These are phyloP conservation scores for Hoplias malabaricus DNA, from an alignment of 2,113 vertebrate species.

Conservation along the genomic window DNA sequence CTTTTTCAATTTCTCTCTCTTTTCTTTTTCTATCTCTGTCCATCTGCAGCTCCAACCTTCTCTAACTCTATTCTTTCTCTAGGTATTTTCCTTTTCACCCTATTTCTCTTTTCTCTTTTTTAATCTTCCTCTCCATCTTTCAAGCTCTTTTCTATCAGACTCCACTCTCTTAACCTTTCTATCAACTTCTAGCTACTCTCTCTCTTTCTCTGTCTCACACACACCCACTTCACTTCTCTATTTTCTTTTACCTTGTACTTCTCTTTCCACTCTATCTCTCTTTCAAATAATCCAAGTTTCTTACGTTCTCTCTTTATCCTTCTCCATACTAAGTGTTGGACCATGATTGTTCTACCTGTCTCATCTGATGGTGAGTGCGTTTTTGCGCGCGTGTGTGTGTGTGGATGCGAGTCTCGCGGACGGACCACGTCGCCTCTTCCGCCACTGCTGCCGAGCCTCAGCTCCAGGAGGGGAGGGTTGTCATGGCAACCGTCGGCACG, in stretches of 20 bases:
- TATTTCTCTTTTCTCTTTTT: not conserved
- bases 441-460: constrained; percentile 6
- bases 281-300: too few species aligned
- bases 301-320: not conserved
- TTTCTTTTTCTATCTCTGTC: not conserved
- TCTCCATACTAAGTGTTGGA: not conserved
- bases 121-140: not conserved
- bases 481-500: constrained; percentile 43
- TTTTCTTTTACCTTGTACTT: too few species aligned
- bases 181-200: too few species aligned
- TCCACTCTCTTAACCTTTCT: too few species aligned
- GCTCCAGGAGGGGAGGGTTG: constrained; percentile 40
- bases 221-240: too few species aligned
- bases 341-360: not conserved
- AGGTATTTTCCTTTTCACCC: not conserved
- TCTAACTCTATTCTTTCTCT: not conserved
- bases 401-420: not conserved
- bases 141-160: too few species aligned
- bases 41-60: too few species aligned
- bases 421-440: constrained; percentile 18
- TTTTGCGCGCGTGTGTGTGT: not conserved
- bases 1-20: not conserved
- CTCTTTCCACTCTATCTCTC: too few species aligned
- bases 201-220: not conserved
- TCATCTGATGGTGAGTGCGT: not conserved